Conservation (phyloP, 2,888 invertebrate species). For the Sialis fuliginosa region DNA sequence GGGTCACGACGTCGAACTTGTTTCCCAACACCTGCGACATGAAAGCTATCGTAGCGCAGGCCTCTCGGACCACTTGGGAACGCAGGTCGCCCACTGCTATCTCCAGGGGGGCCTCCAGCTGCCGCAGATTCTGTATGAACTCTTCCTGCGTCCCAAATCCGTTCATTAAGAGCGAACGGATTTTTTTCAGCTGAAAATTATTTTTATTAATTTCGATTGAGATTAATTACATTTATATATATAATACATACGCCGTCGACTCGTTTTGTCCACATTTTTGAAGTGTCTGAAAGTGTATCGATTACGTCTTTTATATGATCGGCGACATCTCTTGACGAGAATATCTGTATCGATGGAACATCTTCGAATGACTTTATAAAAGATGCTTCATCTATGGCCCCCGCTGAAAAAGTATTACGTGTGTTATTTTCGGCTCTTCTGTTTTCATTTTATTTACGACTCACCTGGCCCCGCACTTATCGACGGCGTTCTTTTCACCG, state of each 20-base stretch:
- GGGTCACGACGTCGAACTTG: constrained; percentile 65
- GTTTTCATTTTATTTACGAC: neutral
- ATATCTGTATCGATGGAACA: constrained; percentile 65
- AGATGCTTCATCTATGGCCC: constrained; percentile 75
- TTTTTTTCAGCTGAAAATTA: constrained; percentile 53
- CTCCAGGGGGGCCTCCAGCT: constrained; percentile 64
- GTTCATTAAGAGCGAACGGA: constrained; percentile 66
- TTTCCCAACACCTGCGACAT: constrained; percentile 69
- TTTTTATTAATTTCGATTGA: neutral
- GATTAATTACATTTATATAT: constrained; percentile 3
- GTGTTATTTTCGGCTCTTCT: neutral
- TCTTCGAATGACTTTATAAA: constrained; percentile 76
- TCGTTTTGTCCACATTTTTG: constrained; percentile 86
- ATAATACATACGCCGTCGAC: constrained; percentile 59
- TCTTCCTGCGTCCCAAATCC: constrained; percentile 54
- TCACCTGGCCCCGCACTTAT: neutral
- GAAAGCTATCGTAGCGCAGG: constrained; percentile 87
- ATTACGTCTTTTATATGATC: constrained; percentile 61
- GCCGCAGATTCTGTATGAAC: constrained; percentile 60
- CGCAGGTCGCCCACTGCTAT: constrained; percentile 71
- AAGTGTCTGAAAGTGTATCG: constrained; percentile 59
- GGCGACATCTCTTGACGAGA: constrained; percentile 66
- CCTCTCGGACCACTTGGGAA: constrained; percentile 87
- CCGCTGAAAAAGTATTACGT: constrained; percentile 30
- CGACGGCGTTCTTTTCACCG: neutral